A percentile compares a stretch with the other conserved stretches of the same genome.
phyloP scores from a whole-genome alignment of 53 echinoderm and acorn worm genomes.

The Holothuria leucospilota region DNA sequence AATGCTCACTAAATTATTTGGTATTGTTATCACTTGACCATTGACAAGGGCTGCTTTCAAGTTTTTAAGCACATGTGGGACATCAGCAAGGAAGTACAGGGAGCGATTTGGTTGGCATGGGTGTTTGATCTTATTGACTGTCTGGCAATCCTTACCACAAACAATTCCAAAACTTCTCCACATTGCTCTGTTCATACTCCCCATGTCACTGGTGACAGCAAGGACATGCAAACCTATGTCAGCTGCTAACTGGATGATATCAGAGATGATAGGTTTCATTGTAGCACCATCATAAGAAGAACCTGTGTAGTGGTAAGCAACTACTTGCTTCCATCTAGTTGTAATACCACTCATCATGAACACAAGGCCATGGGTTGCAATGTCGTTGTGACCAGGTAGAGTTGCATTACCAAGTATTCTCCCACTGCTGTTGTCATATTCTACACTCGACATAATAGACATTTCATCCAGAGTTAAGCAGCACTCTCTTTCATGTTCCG shows the following conservation, averaged over 20 bases:
- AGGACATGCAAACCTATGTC: slow-evolving; percentile 43
- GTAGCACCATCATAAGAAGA: slow-evolving; percentile 11
- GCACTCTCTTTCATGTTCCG: slow-evolving; percentile 66
- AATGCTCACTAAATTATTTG: neutral
- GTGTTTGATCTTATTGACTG: slow-evolving; percentile 24
- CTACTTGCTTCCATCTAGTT: slow-evolving; percentile 58
- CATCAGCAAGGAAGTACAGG: slow-evolving; percentile 43
- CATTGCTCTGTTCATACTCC: slow-evolving; percentile 43
- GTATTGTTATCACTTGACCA: too few relatives aligned
- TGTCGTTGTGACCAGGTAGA: slow-evolving; percentile 20
- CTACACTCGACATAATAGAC: slow-evolving; percentile 70
- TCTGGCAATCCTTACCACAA: slow-evolving; percentile 8
- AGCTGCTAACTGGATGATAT: neutral
- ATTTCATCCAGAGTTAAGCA: slow-evolving; percentile 81
- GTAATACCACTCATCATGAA: slow-evolving; percentile 56
- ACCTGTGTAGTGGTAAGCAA: slow-evolving; percentile 45
- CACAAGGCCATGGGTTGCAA: slow-evolving; percentile 43
- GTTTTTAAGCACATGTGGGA: slow-evolving; percentile 26
- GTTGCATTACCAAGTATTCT: slow-evolving; percentile 40
- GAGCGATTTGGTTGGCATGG: neutral
- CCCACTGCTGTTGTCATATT: slow-evolving; percentile 70
- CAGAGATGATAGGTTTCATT: slow-evolving; percentile 27
- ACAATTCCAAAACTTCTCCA: slow-evolving; percentile 24
- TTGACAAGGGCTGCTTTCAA: too few relatives aligned
- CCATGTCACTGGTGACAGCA: slow-evolving; percentile 43